Evolutionary conservation across 2,888 invertebrate species (phyloP).

Genomic region (Caenorhabditis sinica): DNA sequence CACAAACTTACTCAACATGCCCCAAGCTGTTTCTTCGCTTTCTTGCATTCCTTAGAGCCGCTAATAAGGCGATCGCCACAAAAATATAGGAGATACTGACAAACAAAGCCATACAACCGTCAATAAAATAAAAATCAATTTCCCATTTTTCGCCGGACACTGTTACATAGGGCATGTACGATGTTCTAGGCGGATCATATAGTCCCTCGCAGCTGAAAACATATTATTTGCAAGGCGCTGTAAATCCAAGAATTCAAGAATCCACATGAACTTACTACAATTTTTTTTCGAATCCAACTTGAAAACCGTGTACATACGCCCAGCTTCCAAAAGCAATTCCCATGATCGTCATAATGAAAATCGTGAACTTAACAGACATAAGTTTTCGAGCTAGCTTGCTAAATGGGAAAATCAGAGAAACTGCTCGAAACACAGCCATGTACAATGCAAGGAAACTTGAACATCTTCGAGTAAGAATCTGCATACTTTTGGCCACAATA

Average conservation of each 20-base stretch:
- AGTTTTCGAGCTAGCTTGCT: neutral
- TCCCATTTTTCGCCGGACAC: neutral
- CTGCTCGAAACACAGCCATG: conserved; percentile 8
- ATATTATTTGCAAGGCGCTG: neutral
- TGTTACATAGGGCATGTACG: too few relatives aligned
- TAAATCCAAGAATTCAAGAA: neutral
- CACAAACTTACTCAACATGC: neutral
- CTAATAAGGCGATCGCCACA: neutral
- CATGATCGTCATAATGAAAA: neutral
- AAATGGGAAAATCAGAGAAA: conserved; percentile 38
- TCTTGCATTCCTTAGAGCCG: neutral
- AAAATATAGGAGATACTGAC: neutral
- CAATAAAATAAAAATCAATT: neutral
- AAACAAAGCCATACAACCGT: neutral
- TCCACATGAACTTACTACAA: neutral
- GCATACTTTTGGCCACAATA: neutral
- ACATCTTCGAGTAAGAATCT: neutral
- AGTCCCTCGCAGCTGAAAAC: too few relatives aligned
- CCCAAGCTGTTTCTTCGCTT: conserved; percentile 1
- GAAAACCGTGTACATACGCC: neutral
- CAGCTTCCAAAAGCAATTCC: neutral
- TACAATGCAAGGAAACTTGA: conserved; percentile 23
- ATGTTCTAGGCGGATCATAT: too few relatives aligned
- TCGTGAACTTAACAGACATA: neutral
- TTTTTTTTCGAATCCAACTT: neutral